Base-by-base conservation (phyloP, 2,888 invertebrate genomes). In the Ophion slaviceki region DNA sequence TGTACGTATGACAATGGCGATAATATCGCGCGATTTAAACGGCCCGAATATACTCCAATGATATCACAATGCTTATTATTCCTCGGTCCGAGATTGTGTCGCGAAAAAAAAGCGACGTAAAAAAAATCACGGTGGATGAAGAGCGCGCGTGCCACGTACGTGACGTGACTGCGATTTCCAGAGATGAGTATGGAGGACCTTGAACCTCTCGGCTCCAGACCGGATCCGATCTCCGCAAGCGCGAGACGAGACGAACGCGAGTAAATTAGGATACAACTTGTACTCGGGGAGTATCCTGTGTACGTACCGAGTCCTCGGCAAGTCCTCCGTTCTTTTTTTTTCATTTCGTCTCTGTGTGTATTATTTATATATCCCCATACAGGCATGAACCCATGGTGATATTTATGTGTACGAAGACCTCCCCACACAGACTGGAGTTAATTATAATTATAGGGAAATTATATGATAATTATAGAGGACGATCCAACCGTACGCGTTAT, bases 401-500 rank as follows among this genome's bases (percentile, higher is more conserved):
- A 66, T 66, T 5, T 45, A 7, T 28, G n/a, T 57, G 24, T 72
- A 64, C 47, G 11, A 64, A 80, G 72, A 80, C 68, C 85, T 77
- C 80, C 82, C 76, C 59, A 86, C 80, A 80, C 66, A 61, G 40
- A 40, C 68, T 61, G 61, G 57, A 80, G 80, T 82, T 86, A 83
- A 86, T 86, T 80, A 86, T 86, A 86, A 86, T 86, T 86, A 86
- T 74, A 80, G 83, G 74, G 86, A 86, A 86, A 86, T 86, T 86
- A 83, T 83, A 83, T 83, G 86, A 86, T 86, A 86, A 86, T 86
- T 86, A 83, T 77, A 91, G 90, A 89, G 87, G 87, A 84, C 88
- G 89, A 91, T 91, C 89, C 14, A 81, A 85, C 84, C 85, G 88
- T 89, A 91, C 88, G 88, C 88, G 86, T 88, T 88, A 89, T 90